A percentile compares a stretch with the other conserved stretches of the same genome.
These are phyloP conservation scores for Phalanger gymnotis DNA, from an alignment of 2,797 vertebrate genomes.

Conservation along the genomic window DNA sequence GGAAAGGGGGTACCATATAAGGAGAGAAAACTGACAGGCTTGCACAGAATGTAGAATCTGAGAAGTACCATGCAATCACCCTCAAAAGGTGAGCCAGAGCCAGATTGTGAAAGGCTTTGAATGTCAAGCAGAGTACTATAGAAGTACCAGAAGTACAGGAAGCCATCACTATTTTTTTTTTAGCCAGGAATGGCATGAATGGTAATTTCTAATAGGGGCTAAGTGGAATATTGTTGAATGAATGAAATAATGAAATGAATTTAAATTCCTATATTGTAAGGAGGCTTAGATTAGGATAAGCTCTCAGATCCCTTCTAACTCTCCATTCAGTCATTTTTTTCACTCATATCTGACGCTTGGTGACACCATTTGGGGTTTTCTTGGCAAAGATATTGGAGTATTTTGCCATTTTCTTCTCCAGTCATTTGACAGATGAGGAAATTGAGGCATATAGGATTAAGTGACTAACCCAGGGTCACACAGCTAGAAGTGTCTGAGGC, in stretches of 20 bases:
- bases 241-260: not conserved
- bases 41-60: not conserved
- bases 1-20: not conserved
- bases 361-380: not conserved
- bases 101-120: not conserved
- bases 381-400: not conserved
- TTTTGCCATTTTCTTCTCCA: not conserved
- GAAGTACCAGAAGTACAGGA: not conserved
- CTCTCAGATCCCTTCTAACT: not conserved
- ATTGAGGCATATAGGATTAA: not conserved
- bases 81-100: no score
- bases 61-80: not conserved
- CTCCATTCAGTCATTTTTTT: not conserved
- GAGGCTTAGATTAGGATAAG: not conserved
- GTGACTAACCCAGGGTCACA: not conserved
- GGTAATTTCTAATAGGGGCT: not conserved
- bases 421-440: not conserved
- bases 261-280: not conserved
- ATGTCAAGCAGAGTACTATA: not conserved
- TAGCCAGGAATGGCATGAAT: not conserved
- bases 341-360: not conserved
- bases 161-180: no score
- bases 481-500: not conserved
- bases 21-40: not conserved
- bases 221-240: not conserved